Evolutionary conservation across 2,888 invertebrate species (phyloP).

Genomic region (Frankliniella fusca): DNA sequence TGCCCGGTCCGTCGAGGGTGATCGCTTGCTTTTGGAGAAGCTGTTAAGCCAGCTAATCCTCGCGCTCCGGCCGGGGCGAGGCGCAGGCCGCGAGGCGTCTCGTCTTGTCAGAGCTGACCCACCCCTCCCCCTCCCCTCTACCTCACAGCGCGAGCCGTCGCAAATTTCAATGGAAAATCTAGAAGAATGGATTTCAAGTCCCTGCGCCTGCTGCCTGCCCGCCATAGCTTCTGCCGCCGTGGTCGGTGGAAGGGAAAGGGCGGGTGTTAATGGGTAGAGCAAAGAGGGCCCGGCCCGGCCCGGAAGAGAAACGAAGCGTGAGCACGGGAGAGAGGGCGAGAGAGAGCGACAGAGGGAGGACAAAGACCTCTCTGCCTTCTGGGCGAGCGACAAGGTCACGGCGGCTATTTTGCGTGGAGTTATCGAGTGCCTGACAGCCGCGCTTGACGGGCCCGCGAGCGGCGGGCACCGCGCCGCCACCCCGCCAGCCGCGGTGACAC

Average conservation of each 20-base stretch:
- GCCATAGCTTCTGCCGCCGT: no score
- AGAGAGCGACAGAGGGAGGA: background rate
- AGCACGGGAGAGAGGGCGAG: background rate
- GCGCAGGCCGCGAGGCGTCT: background rate
- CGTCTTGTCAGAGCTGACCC: background rate
- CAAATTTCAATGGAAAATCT: slow-evolving; percentile 21
- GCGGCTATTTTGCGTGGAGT: background rate
- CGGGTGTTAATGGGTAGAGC: no score
- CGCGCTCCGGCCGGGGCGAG: background rate
- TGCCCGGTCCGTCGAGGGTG: background rate
- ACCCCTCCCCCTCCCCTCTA: no score
- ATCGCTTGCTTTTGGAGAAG: slow-evolving; percentile 14
- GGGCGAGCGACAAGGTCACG: background rate
- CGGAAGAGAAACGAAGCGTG: background rate
- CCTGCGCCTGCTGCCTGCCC: background rate
- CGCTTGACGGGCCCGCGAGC: background rate
- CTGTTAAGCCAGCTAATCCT: slow-evolving; percentile 16
- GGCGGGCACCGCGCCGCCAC: background rate
- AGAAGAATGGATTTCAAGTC: slow-evolving; percentile 1
- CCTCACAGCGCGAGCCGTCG: background rate
- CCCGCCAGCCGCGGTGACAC: background rate
- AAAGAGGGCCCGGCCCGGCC: background rate
- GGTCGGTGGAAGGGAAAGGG: no score
- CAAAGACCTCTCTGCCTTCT: background rate
- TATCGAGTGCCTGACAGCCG: background rate